phyloP scores from a whole-genome alignment of 1,140 invertebrate genomes.

The Augochlora pura region DNA sequence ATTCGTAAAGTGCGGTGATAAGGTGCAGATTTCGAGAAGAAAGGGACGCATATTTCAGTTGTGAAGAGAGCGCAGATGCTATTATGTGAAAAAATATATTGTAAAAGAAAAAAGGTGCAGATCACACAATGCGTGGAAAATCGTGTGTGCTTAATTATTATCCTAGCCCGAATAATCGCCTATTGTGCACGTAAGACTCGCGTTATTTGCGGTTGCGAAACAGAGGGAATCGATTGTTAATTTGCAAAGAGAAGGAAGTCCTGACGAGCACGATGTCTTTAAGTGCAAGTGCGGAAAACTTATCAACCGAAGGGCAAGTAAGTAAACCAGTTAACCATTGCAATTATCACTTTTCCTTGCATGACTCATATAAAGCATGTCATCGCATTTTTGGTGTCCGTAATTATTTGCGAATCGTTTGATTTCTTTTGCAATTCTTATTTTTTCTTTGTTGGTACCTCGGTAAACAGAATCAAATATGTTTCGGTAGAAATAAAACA shows the following conservation, averaged over 20 bases:
- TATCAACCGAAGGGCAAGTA: constrained; percentile 83
- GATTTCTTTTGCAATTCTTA: neutral
- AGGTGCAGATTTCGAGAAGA: neutral
- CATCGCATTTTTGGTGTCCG: neutral
- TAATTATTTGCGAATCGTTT: neutral
- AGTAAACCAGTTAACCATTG: constrained; percentile 49
- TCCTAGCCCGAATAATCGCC: constrained; percentile 3
- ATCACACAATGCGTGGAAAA: constrained; percentile 45
- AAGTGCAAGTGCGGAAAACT: constrained; percentile 85
- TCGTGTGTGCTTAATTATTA: neutral
- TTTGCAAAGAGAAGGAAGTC: neutral
- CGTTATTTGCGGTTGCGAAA: constrained; percentile 30
- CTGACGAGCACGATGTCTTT: constrained; percentile 80
- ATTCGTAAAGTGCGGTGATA: constrained; percentile 18
- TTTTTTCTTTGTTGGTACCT: neutral
- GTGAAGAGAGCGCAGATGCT: neutral
- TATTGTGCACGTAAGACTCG: constrained; percentile 17
- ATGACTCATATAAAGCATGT: constrained; percentile 53
- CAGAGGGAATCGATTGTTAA: constrained; percentile 15
- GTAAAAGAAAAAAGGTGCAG: neutral
- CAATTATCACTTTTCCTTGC: constrained; percentile 21
- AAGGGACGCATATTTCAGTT: neutral
- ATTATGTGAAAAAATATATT: constrained; percentile 20
- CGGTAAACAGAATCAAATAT: neutral
- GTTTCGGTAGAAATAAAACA: neutral